Base-by-base conservation (phyloP, 2,113 vertebrate genomes). In the Tringa solitaria region DNA sequence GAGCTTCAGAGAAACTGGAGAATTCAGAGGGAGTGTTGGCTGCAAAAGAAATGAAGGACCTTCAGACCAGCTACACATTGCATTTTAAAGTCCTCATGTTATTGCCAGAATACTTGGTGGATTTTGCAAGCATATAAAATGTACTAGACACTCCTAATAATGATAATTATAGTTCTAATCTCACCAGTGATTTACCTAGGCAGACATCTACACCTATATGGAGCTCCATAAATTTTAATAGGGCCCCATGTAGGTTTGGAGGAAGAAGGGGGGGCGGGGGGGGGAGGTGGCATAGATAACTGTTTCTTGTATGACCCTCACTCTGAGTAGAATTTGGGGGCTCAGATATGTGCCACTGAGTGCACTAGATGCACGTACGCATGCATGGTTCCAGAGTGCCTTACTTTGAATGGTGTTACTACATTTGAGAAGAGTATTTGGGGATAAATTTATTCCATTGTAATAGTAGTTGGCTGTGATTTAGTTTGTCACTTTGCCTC, bases 141-240 rank as follows among this genome's bases (percentile, higher is more conserved):
- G 74, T 59, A 33, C 93, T 95, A 96, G 94, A 91, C 96, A 61
- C 65, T 96, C 77, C 86, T 87, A 89, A 96, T 95, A 89, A 73
- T 41, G 84, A 94, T 96, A 95, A 94, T 96, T 97, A 95, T 33
- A 96, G 96, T 41, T 79, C 77, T 84, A 20, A 76, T 74, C 69
- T 85, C 48, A 3, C 80, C 87, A 89, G 84, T 80, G 61, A 89
- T 89, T 96, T 91, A 95, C 92, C 67, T 70, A 80, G 89, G 91
- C 91, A 96, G 95, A 96, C 96, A 65, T 57, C n/a, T 65, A 89
- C 95, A 85, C 87, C 61, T 75, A 54, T 27, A 63, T 33, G 54
- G 73, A 89, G 77, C 84, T 91, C 87, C 54, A 91, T 93, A 89
- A 96, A 94, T 67, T 91, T 95, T 96, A 82, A 93, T 70, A 33